Percentiles rank a stretch among this genome's conserved stretches.
Conservation (phyloP, 2,113 vertebrate genomes). For the Varanus salvator region DNA sequence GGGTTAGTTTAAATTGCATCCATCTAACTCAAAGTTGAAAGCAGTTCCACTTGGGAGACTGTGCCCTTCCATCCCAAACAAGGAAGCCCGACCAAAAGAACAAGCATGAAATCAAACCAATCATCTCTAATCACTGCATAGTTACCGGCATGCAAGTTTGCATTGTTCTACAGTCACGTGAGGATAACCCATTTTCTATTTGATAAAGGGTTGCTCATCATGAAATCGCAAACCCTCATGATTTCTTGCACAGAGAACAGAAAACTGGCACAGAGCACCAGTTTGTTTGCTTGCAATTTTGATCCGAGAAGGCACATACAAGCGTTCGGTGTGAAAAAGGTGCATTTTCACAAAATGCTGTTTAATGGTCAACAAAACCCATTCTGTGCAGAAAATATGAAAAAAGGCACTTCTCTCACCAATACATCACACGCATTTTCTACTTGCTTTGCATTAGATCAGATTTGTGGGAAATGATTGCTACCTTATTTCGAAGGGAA, state of each 20-base stretch:
- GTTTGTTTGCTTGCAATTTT: constrained; percentile 48
- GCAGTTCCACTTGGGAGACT: constrained; percentile 54
- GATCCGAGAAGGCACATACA: constrained; percentile 24
- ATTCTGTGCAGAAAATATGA: neutral
- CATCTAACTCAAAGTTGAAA: constrained; percentile 52
- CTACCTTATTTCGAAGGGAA: constrained; percentile 1
- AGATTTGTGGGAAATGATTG: constrained; percentile 14
- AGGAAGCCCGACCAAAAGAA: constrained; percentile 42
- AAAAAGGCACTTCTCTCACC: neutral
- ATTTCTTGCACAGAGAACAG: constrained; percentile 40
- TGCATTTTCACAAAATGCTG: constrained; percentile 32
- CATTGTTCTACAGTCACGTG: constrained; percentile 25
- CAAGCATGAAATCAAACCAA: constrained; percentile 1
- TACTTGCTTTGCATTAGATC: neutral
- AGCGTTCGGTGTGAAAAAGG: constrained; percentile 9
- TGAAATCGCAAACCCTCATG: constrained; percentile 29
- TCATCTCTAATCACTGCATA: constrained; percentile 49
- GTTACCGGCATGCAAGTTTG: constrained; percentile 43
- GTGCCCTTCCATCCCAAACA: constrained; percentile 58
- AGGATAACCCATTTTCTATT: constrained; percentile 54
- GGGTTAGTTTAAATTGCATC: constrained; percentile 71
- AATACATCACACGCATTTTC: neutral
- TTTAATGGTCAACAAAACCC: constrained; percentile 34
- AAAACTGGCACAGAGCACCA: constrained; percentile 4
- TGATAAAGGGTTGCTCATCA: constrained; percentile 25